A percentile compares a stretch with the other conserved stretches of the same genome.
Evolutionary conservation across 2,113 vertebrate species (phyloP).

Genomic region (Caretta caretta): DNA sequence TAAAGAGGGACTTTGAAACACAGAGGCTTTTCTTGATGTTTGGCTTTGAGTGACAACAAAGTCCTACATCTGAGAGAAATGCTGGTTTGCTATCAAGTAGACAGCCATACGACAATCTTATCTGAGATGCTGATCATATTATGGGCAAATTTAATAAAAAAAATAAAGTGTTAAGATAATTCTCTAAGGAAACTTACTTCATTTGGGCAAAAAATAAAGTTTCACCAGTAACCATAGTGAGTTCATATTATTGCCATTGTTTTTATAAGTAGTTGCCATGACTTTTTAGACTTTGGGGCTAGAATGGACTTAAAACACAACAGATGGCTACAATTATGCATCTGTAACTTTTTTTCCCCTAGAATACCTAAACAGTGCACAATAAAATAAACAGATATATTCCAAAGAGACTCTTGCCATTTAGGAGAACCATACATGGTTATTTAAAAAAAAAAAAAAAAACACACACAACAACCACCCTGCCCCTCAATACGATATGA

Average conservation of each 20-base stretch:
- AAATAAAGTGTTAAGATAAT: slow-evolving; percentile 77
- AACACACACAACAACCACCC: neutral
- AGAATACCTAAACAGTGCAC: slow-evolving; percentile 80
- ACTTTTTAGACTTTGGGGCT: slow-evolving; percentile 79
- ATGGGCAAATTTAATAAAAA: slow-evolving; percentile 77
- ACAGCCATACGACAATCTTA: slow-evolving; percentile 72
- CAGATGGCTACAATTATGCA: slow-evolving; percentile 83
- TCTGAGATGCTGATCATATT: slow-evolving; percentile 71
- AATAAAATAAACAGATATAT: slow-evolving; percentile 83
- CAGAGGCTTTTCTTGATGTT: neutral
- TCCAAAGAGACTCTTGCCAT: slow-evolving; percentile 72
- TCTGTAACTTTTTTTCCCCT: slow-evolving; percentile 70
- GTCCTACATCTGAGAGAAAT: neutral
- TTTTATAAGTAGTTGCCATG: slow-evolving; percentile 82
- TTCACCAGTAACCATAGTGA: slow-evolving; percentile 82
- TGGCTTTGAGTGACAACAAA: slow-evolving; percentile 53
- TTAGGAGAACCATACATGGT: slow-evolving; percentile 56
- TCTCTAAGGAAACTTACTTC: slow-evolving; percentile 81
- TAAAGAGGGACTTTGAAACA: neutral
- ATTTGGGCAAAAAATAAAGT: slow-evolving; percentile 78
- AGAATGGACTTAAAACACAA: slow-evolving; percentile 80
- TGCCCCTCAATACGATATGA: neutral
- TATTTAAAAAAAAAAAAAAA: slow-evolving; percentile 69
- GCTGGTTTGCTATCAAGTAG: slow-evolving; percentile 65
- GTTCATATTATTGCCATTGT: slow-evolving; percentile 81